phyloP scores from a whole-genome alignment of 2,797 vertebrate genomes.

The Tapirus indicus region DNA sequence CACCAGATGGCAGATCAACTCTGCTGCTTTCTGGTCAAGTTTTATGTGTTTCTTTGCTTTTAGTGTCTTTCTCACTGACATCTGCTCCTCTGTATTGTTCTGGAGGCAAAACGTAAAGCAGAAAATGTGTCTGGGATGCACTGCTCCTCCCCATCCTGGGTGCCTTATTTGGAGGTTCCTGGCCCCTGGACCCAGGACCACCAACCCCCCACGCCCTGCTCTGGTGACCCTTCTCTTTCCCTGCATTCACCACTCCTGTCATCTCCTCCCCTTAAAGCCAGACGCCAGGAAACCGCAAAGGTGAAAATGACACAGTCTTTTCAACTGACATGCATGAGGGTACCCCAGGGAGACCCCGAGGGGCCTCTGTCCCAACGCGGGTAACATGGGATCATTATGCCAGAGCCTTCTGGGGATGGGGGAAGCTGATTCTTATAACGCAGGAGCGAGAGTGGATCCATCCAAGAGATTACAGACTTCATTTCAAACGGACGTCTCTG shows the following conservation, averaged over 20 bases:
- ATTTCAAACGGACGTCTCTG: background rate
- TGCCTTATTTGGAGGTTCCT: fast-evolving
- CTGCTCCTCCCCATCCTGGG: background rate
- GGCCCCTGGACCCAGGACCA: background rate
- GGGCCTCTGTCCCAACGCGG: background rate
- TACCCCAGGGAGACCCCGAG: background rate
- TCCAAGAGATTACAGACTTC: background rate
- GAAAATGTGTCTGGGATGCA: background rate
- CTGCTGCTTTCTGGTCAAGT: background rate
- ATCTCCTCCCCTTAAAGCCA: background rate
- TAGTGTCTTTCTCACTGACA: background rate
- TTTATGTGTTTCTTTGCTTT: background rate
- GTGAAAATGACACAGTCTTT: background rate
- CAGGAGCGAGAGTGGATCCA: background rate
- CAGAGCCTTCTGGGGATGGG: fast-evolving
- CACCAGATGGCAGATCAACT: background rate
- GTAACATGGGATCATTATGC: background rate
- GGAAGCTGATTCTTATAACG: background rate
- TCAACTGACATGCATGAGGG: background rate
- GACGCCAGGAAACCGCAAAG: background rate
- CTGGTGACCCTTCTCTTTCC: background rate
- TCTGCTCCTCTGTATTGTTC: background rate
- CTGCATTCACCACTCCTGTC: too few species aligned
- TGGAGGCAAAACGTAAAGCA: background rate
- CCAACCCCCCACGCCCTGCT: background rate